Percentiles rank a stretch among this genome's conserved stretches.
Conservation (phyloP, 2,113 vertebrate species). For the Rissa tridactyla region DNA sequence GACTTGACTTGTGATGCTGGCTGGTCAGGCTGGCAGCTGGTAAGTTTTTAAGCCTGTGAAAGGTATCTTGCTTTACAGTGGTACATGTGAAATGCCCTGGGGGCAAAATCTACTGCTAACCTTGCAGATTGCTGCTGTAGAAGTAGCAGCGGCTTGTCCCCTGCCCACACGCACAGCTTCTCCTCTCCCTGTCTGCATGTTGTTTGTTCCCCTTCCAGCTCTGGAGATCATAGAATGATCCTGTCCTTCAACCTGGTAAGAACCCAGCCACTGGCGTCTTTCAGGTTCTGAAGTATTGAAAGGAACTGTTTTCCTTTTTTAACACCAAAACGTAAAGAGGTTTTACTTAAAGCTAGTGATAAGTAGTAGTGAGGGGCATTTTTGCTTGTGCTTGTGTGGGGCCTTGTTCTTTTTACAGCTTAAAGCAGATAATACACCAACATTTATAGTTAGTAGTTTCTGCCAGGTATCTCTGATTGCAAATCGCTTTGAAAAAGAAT, state of each 20-base stretch:
- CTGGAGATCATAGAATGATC: neutral
- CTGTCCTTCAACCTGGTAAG: neutral
- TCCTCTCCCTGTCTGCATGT: neutral
- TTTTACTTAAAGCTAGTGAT: neutral
- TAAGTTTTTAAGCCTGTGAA: neutral
- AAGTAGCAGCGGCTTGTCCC: neutral
- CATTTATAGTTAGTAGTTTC: neutral
- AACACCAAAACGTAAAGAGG: neutral
- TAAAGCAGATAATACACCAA: neutral
- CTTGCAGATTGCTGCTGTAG: neutral
- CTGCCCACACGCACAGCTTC: neutral
- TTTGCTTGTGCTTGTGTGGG: neutral
- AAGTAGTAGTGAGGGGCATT: neutral
- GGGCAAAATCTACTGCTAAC: neutral
- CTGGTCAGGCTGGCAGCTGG: neutral
- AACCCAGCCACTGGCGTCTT: neutral
- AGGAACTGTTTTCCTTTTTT: neutral
- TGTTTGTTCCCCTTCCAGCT: neutral
- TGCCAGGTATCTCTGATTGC: neutral
- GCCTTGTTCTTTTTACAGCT: neutral
- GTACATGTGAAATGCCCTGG: neutral
- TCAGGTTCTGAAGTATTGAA: neutral
- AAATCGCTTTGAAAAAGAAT: neutral
- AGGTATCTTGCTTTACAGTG: neutral
- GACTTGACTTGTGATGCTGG: slow-evolving; percentile 1